Percentiles rank a stretch among this genome's conserved stretches.
Conservation (phyloP, 2,888 invertebrate species). For the Macropis europaea region DNA sequence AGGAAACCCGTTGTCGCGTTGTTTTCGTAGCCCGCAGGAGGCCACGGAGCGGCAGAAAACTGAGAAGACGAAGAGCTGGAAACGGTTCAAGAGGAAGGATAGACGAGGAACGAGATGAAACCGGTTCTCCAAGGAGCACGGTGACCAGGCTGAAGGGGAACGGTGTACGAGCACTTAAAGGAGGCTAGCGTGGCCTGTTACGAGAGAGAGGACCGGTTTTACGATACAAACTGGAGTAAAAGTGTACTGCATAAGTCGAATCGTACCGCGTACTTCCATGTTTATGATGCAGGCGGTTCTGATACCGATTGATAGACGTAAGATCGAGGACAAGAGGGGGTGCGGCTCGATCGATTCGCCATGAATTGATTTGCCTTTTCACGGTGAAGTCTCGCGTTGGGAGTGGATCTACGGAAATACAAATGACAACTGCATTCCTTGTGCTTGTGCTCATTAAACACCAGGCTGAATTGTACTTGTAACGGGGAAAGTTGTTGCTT, state of each 20-base stretch:
- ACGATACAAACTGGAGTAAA: conserved; percentile 75
- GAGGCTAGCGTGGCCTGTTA: conserved; percentile 70
- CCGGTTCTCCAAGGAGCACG: conserved; percentile 57
- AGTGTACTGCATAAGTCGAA: conserved; percentile 68
- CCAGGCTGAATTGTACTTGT: background rate
- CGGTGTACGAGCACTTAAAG: conserved; percentile 57
- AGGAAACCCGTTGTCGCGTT: conserved; percentile 60
- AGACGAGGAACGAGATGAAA: conserved; percentile 35
- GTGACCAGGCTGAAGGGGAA: conserved; percentile 36
- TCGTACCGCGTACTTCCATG: conserved; percentile 51
- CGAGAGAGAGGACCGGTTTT: conserved; percentile 72
- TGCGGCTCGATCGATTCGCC: background rate
- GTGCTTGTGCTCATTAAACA: background rate
- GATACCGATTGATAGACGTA: conserved; percentile 28
- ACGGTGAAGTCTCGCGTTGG: background rate
- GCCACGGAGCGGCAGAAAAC: conserved; percentile 56
- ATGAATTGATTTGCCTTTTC: too few relatives aligned
- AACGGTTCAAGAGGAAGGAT: conserved; percentile 1
- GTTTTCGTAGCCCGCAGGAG: conserved; percentile 65
- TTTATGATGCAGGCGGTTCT: conserved; percentile 46
- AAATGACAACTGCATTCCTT: conserved; percentile 3
- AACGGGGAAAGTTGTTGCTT: background rate
- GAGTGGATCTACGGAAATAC: background rate
- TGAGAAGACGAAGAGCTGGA: conserved; percentile 14
- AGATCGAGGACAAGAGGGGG: background rate